phyloP scores from a whole-genome alignment of 2,113 vertebrate species.

The Chloropsis hardwickii region DNA sequence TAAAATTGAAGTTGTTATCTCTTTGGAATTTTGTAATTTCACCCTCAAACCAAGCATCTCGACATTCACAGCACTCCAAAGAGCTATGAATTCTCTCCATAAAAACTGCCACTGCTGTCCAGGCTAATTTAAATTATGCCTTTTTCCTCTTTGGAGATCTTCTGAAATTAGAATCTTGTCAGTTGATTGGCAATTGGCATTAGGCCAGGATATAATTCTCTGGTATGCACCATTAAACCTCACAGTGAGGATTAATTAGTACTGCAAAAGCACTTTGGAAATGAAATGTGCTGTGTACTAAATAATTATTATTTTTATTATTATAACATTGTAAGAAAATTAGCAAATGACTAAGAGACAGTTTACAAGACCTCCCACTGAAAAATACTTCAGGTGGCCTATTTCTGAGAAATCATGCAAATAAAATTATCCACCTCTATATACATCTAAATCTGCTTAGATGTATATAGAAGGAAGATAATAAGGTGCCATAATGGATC shows the following conservation, averaged over 20 bases:
- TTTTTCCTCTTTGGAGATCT: slow-evolving; percentile 47
- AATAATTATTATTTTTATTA: slow-evolving; percentile 61
- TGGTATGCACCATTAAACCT: slow-evolving; percentile 54
- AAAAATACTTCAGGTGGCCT: slow-evolving; percentile 21
- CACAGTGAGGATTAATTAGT: slow-evolving; percentile 65
- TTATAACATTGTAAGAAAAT: slow-evolving; percentile 36
- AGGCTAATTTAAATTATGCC: slow-evolving; percentile 46
- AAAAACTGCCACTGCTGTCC: neutral
- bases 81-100: neutral
- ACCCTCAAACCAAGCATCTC: neutral
- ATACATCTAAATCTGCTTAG: neutral
- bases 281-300: slow-evolving; percentile 59
- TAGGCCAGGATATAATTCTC: slow-evolving; percentile 56
- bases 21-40: neutral
- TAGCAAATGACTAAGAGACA: slow-evolving; percentile 16
- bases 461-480: neutral
- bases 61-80: neutral
- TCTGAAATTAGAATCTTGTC: slow-evolving; percentile 49
- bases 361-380: slow-evolving; percentile 20
- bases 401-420: neutral
- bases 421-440: neutral
- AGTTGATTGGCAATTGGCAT: slow-evolving; percentile 56
- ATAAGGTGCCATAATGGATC: neutral
- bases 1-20: neutral
- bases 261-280: slow-evolving; percentile 48